Evolutionary conservation across 2,888 invertebrate species (phyloP), one percentile per base, ranked within the genome.

Genomic region (Xanthia icteritia): DNA sequence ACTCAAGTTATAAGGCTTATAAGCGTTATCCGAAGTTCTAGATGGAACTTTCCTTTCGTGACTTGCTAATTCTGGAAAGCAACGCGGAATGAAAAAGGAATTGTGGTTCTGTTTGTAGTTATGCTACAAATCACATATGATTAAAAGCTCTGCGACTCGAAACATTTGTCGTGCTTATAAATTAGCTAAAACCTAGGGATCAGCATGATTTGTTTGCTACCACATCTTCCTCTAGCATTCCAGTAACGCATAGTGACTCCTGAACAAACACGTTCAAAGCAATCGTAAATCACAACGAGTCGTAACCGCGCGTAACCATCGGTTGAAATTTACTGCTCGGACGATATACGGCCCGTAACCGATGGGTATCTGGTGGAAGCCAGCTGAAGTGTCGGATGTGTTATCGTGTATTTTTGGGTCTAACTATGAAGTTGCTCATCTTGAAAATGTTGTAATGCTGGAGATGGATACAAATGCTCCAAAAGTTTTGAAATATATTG

Each of bases 321-420:
- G 68, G 71, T 84, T 85, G 54, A 69, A 77, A 73, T 83, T 83
- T 82, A 83, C 69, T 66, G 74, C 63, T 36, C 20, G 63, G 63
- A 72, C 64, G 58, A 74, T 72, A 73, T 75, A 85, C 60, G 63
- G 27, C 2, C 73, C 60, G 82, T 61, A 31, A 56, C 66, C 56
- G 54, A 60, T 48, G 23, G 58, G 17, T 31, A 54, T 73, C 74
- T 61, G 73, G 31, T 74, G 23, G 83, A 66, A 78, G 17, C 27
- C 51, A 58, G 60, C 63, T 68, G 58, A 74, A 82, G 65, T 85
- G 61, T 71, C 13, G 67, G 67, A 85, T 74, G 56, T 58, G 66
- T 15, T 63, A 79, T 48, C 48, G n/a, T 56, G 42, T 74, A 70
- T 69, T 79, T 79, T 64, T 42, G 54, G 66, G 20, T 51, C 65